phyloP scores from a whole-genome alignment of 2,888 invertebrate genomes.

The Bombyx huttoni region DNA sequence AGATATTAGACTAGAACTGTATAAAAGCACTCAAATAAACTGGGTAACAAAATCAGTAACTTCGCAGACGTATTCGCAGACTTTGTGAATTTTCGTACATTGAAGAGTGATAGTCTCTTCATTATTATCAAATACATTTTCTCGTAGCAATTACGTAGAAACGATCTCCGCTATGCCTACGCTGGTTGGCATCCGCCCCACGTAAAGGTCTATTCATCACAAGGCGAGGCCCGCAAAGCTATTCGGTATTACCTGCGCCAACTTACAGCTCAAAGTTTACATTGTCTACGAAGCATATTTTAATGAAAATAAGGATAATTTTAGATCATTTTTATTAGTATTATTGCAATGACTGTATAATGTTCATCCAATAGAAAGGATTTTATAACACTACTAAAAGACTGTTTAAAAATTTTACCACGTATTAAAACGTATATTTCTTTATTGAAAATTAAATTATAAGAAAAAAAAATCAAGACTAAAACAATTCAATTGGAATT shows the following conservation, averaged over 20 bases:
- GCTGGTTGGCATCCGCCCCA: conserved; percentile 10
- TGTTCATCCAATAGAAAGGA: background rate
- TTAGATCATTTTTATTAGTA: no score
- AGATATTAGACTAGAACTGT: background rate
- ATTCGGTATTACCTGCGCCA: conserved; percentile 27
- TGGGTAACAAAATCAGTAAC: background rate
- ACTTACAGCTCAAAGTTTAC: conserved; percentile 6
- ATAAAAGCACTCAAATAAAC: background rate
- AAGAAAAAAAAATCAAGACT: background rate
- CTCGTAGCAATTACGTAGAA: background rate
- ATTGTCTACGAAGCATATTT: no score
- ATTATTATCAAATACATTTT: no score
- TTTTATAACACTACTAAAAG: background rate
- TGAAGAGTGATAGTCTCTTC: background rate
- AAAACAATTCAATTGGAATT: no score
- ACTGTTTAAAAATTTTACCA: no score
- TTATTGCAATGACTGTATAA: background rate
- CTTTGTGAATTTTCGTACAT: background rate
- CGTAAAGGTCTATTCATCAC: conserved; percentile 42
- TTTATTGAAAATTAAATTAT: no score
- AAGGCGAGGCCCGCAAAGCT: conserved; percentile 23
- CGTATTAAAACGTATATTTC: no score
- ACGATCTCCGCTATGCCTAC: background rate
- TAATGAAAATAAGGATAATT: no score
- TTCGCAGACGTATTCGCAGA: background rate